phyloP scores from a whole-genome alignment of 2,797 vertebrate genomes.

The Diplodus puntazzo region DNA sequence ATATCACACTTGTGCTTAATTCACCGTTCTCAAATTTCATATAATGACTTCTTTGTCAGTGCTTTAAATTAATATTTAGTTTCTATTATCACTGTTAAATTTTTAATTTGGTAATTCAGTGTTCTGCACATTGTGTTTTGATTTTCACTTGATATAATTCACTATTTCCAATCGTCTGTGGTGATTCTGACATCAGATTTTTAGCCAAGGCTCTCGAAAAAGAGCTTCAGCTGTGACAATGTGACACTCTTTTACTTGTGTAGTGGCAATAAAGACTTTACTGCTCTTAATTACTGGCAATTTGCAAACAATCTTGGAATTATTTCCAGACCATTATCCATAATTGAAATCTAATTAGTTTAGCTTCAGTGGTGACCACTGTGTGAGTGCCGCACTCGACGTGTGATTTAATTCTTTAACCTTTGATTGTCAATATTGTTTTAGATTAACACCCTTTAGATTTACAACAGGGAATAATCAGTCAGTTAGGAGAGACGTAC shows the following conservation, averaged over 20 bases:
- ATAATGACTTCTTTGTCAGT: not conserved
- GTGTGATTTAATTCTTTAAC: slow-evolving; percentile 31
- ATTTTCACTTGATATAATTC: not conserved
- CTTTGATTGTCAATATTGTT: slow-evolving; percentile 36
- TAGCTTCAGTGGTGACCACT: slow-evolving; percentile 35
- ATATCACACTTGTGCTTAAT: not conserved
- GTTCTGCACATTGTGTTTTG: not conserved
- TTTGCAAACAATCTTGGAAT: slow-evolving; percentile 48
- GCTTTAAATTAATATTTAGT: not conserved
- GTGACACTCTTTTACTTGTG: slow-evolving; percentile 26
- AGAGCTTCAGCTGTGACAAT: slow-evolving; percentile 2
- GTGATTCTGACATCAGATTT: slow-evolving; percentile 12
- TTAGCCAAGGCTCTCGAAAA: not conserved
- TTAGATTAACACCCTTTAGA: slow-evolving; percentile 41
- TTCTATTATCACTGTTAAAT: not conserved
- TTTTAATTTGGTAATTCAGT: not conserved
- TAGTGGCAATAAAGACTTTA: slow-evolving; percentile 41
- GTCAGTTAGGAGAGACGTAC: slow-evolving; percentile 2
- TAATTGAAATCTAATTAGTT: slow-evolving; percentile 47
- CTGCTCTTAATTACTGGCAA: slow-evolving; percentile 44
- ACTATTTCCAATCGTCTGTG: not conserved
- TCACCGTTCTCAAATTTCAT: not conserved
- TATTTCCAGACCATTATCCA: slow-evolving; percentile 53
- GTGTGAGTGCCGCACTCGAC: slow-evolving; percentile 19
- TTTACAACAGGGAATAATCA: slow-evolving; percentile 28